Conservation (phyloP, 2,888 invertebrate genomes). For the Epistrophe grossulariae region DNA sequence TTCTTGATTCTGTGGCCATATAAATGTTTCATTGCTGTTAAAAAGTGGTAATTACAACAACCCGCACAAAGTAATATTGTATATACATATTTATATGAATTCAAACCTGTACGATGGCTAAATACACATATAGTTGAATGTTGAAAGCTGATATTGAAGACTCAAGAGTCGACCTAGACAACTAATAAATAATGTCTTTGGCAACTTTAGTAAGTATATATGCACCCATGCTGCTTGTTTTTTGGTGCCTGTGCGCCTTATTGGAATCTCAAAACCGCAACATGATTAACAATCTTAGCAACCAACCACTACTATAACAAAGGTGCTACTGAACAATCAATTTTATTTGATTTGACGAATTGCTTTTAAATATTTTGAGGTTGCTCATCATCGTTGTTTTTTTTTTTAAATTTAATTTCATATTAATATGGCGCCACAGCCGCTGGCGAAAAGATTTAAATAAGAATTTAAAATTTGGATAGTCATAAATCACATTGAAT, state of each 20-base stretch:
- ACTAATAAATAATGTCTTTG: slow-evolving; percentile 63
- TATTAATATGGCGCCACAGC: slow-evolving; percentile 14
- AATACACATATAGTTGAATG: slow-evolving; percentile 4
- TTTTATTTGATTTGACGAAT: slow-evolving; percentile 68
- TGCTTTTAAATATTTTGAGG: slow-evolving; percentile 26
- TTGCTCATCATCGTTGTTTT: not conserved
- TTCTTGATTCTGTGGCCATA: slow-evolving; percentile 14
- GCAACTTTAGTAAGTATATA: slow-evolving; percentile 1
- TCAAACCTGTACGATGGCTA: slow-evolving; percentile 49
- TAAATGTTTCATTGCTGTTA: slow-evolving; percentile 37
- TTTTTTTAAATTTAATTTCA: not conserved
- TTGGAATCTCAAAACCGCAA: slow-evolving; percentile 8
- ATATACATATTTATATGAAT: slow-evolving; percentile 1
- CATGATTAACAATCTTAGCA: not conserved
- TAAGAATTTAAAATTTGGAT: not conserved
- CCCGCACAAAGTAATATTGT: slow-evolving; percentile 37
- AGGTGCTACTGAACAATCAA: slow-evolving; percentile 56
- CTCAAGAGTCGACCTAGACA: slow-evolving; percentile 66
- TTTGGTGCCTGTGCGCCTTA: slow-evolving; percentile 17
- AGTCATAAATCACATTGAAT: not conserved
- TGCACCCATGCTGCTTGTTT: slow-evolving; percentile 2
- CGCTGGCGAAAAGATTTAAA: not conserved
- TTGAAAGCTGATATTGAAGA: slow-evolving; percentile 61
- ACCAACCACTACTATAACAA: slow-evolving; percentile 9
- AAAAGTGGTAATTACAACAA: slow-evolving; percentile 58